Evolutionary conservation across 1,140 invertebrate genomes (phyloP), one percentile per base, ranked within the genome.

Genomic region (Zaprionus africanus): DNA sequence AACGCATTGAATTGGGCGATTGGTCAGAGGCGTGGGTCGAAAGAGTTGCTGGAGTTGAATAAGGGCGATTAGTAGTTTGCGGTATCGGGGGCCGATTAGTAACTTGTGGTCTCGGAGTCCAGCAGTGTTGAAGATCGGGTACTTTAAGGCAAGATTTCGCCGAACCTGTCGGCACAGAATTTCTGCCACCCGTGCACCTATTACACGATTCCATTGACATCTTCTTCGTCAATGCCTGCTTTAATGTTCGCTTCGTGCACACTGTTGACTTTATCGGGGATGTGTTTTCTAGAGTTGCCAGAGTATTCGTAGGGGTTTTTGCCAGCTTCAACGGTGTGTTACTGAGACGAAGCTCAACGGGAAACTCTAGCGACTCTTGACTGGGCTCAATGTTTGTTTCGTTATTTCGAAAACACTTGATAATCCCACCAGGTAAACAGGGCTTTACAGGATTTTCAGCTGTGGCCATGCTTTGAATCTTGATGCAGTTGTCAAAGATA

Each of bases 381-480:
- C 43, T 41, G 31, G 13, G 4, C 12, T 6, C 6, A 12, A 2
- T 3, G 22, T 12, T 26, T 2, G n/a, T 28, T 31, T 24, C 13
- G 12, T 17, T 26, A 31, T 46, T 11, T n/a, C 31, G 38, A 0
- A 22, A 4, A 12, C 64, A 66, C 53, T n/a, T 57, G 0, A 17
- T 46, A 0, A 46, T 1, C 1, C 28, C 54, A 12, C 7, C 38
- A 9, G 38, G 12, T 17, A n/a, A 19, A 9, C 78, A 90, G 0
- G 54, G 59, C 26, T 59, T 7, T n/a, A 68, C 74, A 0, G 81
- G 78, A 5, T 59, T 63, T 38, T 88, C 85, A 13, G 62, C 17
- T 0, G 70, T n/a, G 6, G 86, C 85, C 78, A 88, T 67, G 51
- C 82, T 77, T 11, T 78, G 69, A 15, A 90, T 85, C 24, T 78